Evolutionary conservation across 2,797 vertebrate species (phyloP).

Genomic region (Lophotriccus pileatus): DNA sequence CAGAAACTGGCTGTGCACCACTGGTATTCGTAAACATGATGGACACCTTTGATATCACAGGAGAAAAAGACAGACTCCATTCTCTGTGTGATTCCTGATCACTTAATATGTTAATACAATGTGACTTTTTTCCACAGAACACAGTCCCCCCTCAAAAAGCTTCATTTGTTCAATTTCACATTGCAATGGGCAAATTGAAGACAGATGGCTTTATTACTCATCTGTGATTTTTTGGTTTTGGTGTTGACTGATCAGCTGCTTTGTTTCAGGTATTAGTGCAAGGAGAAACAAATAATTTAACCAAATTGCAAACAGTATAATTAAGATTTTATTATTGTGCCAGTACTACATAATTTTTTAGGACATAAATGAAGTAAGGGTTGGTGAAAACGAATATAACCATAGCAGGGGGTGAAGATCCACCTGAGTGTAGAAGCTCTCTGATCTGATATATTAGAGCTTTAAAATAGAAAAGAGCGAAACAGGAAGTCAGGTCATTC

Average conservation of each 20-base stretch:
- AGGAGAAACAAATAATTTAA: slow-evolving; percentile 10
- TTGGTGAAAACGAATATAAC: slow-evolving; percentile 14
- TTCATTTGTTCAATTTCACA: slow-evolving; percentile 12
- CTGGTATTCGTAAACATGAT: neutral
- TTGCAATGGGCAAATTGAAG: slow-evolving; percentile 10
- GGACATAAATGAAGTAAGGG: slow-evolving; percentile 21
- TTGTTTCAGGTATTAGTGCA: slow-evolving; percentile 53
- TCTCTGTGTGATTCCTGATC: neutral
- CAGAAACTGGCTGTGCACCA: neutral
- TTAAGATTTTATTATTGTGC: slow-evolving; percentile 53
- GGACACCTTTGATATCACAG: neutral
- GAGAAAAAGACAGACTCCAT: neutral
- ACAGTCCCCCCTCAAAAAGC: neutral
- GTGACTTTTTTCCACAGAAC: neutral
- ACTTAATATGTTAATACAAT: neutral
- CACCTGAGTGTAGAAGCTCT: slow-evolving; percentile 2
- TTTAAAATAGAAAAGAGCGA: neutral
- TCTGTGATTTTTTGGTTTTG: neutral
- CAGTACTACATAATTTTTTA: slow-evolving; percentile 29
- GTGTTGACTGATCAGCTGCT: slow-evolving; percentile 61
- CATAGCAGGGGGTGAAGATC: neutral
- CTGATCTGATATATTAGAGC: neutral
- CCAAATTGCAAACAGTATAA: slow-evolving; percentile 45
- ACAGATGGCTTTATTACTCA: slow-evolving; percentile 34
- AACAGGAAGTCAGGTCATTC: neutral